phyloP scores from a whole-genome alignment of 2,888 invertebrate genomes.

The Brachynemurus nebulosus region DNA sequence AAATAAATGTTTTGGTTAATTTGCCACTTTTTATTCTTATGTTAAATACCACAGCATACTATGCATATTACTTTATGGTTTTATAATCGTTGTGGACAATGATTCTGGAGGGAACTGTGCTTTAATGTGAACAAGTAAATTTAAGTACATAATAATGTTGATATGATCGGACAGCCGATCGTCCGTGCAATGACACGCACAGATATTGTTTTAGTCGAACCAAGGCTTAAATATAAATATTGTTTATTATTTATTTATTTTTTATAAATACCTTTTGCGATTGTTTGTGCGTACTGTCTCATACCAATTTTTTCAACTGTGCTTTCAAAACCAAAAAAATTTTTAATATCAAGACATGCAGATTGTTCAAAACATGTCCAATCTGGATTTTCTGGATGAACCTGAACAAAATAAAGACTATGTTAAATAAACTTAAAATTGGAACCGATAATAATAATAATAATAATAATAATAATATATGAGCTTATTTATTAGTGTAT shows the following conservation, averaged over 20 bases:
- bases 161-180: too few species aligned
- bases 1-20: too few species aligned
- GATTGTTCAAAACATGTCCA: constrained; percentile 96
- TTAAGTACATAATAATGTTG: constrained; percentile 17
- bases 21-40: too few species aligned
- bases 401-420: constrained; percentile 35
- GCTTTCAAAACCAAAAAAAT: constrained; percentile 88
- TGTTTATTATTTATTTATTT: too few species aligned
- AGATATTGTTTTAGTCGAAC: too few species aligned
- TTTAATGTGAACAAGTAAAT: too few species aligned
- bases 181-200: too few species aligned
- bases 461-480: too few species aligned
- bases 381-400: constrained; percentile 82
- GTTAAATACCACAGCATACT: too few species aligned
- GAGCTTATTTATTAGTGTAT: background rate
- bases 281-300: constrained; percentile 85
- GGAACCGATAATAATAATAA: background rate
- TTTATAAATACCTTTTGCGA: constrained; percentile 44
- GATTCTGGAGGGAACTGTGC: too few species aligned
- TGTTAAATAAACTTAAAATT: background rate
- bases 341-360: constrained; percentile 83
- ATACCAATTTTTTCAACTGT: constrained; percentile 91
- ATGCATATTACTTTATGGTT: too few species aligned
- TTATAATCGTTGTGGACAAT: too few species aligned
- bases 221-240: background rate